These are phyloP conservation scores for Amblyopsis rosae DNA, from an alignment of 2,113 vertebrate species.

Conservation along the genomic window DNA sequence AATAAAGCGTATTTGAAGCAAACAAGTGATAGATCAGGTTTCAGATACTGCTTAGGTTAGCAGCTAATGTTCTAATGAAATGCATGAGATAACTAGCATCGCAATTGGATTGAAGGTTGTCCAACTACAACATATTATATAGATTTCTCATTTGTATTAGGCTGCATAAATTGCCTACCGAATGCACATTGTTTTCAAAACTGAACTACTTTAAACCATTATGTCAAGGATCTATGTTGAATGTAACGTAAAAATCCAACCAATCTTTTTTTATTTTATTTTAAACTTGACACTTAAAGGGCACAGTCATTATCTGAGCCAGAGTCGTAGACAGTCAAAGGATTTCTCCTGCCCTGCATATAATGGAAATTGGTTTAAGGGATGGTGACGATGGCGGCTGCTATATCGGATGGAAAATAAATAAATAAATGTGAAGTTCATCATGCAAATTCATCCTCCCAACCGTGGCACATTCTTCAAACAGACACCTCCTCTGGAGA, in stretches of 20 bases:
- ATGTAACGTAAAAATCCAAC: conserved; percentile 46
- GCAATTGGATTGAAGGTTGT: conserved; percentile 24
- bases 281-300: conserved; percentile 60
- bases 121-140: conserved; percentile 7
- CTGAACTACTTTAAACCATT: conserved; percentile 32
- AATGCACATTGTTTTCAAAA: conserved; percentile 14
- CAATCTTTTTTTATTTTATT: conserved; percentile 57
- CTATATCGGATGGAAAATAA: conserved; percentile 64
- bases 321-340: conserved; percentile 63
- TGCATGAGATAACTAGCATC: conserved; percentile 41
- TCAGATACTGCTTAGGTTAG: conserved; percentile 20
- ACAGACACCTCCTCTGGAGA: conserved; percentile 92
- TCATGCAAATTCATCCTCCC: conserved; percentile 92
- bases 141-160: conserved; percentile 27
- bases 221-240: conserved; percentile 48
- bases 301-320: conserved; percentile 63
- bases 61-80: conserved; percentile 35
- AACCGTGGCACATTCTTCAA: conserved; percentile 93
- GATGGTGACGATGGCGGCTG: conserved; percentile 43
- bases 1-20: conserved; percentile 24
- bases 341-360: conserved; percentile 53
- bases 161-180: conserved; percentile 32
- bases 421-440: conserved; percentile 78
- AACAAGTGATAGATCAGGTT: conserved; percentile 27
- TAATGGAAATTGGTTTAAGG: conserved; percentile 64